Evolutionary conservation across 1,140 invertebrate genomes (phyloP).

Genomic region (Lordiphosa stackelbergi): DNA sequence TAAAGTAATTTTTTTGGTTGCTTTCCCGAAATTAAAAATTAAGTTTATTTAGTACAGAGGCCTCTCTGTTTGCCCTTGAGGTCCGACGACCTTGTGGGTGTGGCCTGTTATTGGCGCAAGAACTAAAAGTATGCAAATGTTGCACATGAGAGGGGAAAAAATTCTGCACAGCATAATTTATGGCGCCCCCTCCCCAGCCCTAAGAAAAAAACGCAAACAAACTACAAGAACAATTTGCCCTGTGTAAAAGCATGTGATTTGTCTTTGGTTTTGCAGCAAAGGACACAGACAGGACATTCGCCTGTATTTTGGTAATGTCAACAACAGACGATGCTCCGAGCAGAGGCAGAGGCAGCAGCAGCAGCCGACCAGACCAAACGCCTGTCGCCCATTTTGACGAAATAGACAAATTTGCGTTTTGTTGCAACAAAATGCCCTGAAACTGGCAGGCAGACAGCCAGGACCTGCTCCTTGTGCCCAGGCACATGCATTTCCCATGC

Average conservation of each 20-base stretch:
- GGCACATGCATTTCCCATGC: constrained; percentile 68
- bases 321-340: constrained; percentile 57
- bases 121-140: constrained; percentile 65
- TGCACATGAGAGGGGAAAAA: constrained; percentile 27
- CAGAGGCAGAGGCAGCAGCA: constrained; percentile 1
- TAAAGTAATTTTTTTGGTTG: constrained; percentile 48
- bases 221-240: constrained; percentile 67
- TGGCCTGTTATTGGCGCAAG: constrained; percentile 9
- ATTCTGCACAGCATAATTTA: constrained; percentile 63
- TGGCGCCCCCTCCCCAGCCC: constrained; percentile 16
- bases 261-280: constrained; percentile 51
- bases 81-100: constrained; percentile 53
- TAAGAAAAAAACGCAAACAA: constrained; percentile 20
- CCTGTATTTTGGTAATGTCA: constrained; percentile 60
- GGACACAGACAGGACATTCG: constrained; percentile 12
- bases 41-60: constrained; percentile 48
- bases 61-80: constrained; percentile 50
- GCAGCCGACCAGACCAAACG: constrained; percentile 44
- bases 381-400: constrained; percentile 70
- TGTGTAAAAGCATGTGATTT: constrained; percentile 72
- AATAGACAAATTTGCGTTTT: constrained; percentile 76
- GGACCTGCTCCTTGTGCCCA: constrained; percentile 29
- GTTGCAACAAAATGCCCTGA: constrained; percentile 66
- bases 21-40: constrained; percentile 57
- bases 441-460: constrained; percentile 36